These are phyloP conservation scores for Muscicapa striata DNA, from an alignment of 2,797 vertebrate species.

Conservation along the genomic window DNA sequence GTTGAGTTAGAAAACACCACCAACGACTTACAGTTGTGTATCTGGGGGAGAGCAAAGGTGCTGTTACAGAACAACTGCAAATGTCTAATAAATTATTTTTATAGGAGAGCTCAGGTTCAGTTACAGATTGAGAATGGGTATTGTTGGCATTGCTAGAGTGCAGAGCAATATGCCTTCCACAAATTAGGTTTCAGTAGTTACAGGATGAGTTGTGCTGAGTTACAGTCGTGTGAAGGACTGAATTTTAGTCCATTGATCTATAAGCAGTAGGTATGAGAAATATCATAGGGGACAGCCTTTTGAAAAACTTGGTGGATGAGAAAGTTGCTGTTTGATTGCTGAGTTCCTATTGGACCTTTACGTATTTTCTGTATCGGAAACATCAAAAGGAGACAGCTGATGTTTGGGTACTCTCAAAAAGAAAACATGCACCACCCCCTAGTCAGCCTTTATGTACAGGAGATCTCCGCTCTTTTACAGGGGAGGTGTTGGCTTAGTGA, in stretches of 20 bases:
- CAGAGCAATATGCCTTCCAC: conserved; percentile 11
- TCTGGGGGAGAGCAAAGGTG: conserved; percentile 8
- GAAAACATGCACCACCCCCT: neutral
- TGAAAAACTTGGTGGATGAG: neutral
- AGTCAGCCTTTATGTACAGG: neutral
- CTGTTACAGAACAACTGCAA: conserved; percentile 8
- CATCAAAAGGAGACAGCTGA: conserved; percentile 10
- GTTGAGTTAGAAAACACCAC: conserved; percentile 65
- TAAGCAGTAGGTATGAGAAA: neutral
- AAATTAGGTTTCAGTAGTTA: conserved; percentile 41
- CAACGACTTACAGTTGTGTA: conserved; percentile 16
- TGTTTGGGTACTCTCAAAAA: neutral
- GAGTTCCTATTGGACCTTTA: conserved; percentile 19
- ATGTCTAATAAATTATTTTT: conserved; percentile 16
- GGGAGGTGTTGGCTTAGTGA: neutral
- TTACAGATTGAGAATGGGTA: neutral
- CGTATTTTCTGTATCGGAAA: neutral
- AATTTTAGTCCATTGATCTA: neutral
- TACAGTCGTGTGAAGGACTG: neutral
- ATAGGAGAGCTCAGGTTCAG: neutral
- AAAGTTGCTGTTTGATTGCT: neutral
- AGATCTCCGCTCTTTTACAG: neutral
- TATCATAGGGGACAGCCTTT: neutral
- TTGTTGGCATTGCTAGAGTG: conserved; percentile 33
- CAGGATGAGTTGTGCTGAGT: conserved; percentile 42